phyloP scores from a whole-genome alignment of 2,888 invertebrate species.

The Drosophila flavopinicola region DNA sequence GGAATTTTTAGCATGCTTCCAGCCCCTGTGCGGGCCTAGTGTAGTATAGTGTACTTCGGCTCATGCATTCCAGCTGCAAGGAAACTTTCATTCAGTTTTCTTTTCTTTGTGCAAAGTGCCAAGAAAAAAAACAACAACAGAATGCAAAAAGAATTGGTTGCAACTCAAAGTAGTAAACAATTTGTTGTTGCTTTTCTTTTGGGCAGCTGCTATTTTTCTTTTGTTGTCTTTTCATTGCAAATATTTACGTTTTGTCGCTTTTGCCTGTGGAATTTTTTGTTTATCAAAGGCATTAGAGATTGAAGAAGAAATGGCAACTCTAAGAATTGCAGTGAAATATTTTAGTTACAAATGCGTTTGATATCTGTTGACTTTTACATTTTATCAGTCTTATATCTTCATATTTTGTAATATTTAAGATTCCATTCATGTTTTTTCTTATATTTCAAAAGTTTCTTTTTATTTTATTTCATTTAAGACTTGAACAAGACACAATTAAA shows the following conservation, averaged over 20 bases:
- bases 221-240: constrained; percentile 37
- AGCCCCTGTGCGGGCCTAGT: constrained; percentile 17
- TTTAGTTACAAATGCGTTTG: not conserved
- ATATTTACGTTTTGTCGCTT: constrained; percentile 43
- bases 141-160: constrained; percentile 32
- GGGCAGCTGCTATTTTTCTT: constrained; percentile 20
- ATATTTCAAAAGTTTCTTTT: not conserved
- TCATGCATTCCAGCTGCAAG: constrained; percentile 38
- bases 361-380: not conserved
- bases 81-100: constrained; percentile 53
- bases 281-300: constrained; percentile 21
- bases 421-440: no score
- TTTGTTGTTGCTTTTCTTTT: constrained; percentile 27
- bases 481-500: constrained; percentile 6
- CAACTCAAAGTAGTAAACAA: constrained; percentile 41
- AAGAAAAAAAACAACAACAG: constrained; percentile 21
- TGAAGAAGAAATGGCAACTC: not conserved
- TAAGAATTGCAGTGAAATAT: constrained; percentile 25
- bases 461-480: not conserved
- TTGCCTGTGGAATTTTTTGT: constrained; percentile 11
- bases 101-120: no score
- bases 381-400: not conserved
- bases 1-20: constrained; percentile 49
- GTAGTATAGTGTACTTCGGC: constrained; percentile 20
- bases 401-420: not conserved